Base-by-base conservation (phyloP, 1,140 invertebrate species). In the Calliopsis andreniformis region DNA sequence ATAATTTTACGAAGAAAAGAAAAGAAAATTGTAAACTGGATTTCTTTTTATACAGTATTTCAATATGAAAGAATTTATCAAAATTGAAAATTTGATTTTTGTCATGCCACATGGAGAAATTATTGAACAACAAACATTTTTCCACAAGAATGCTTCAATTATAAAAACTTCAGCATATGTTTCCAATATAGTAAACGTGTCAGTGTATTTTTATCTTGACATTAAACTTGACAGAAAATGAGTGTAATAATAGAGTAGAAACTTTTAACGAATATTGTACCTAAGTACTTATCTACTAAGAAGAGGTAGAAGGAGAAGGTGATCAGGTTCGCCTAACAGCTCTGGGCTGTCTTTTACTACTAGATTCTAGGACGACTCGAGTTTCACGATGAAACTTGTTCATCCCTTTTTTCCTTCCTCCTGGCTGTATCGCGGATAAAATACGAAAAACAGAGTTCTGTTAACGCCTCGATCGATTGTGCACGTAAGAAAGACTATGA, bases 331-430 rank as follows among this genome's bases (percentile, higher is more conserved):
- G 53, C 72, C 51, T 76, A 76, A 76, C 62, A 56, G 49, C 49
- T 42, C 20, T n/a, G 18, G 4, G 53, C 16, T 59, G 76, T 64
- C 47, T 79, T 82, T 64, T 28, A 70, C 45, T 28, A 70, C 45
- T 14, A 32, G 43, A 62, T 30, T 35, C 49, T 49, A 68, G 75
- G 64, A 49, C 64, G 55, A 35, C 35, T 66, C 12, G 61, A 32
- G 58, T 84, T 83, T 84, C 73, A 80, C 66, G 67, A 61, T 76
- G 78, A 81, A 86, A 85, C 86, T 80, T 63, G 82, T 77, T 83
- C 77, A 69, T 83, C n/a, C n/a, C n/a, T 86, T 83, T 59, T 83
- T 86, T 84, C 59, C 72, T 71, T 66, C 58, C 18, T 67, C 30
- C 78, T 39, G 77, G 76, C 73, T 68, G 78, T 56, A 43, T 55